Evolutionary conservation across 2,113 vertebrate species (phyloP).

Genomic region (Oryzias melastigma): DNA sequence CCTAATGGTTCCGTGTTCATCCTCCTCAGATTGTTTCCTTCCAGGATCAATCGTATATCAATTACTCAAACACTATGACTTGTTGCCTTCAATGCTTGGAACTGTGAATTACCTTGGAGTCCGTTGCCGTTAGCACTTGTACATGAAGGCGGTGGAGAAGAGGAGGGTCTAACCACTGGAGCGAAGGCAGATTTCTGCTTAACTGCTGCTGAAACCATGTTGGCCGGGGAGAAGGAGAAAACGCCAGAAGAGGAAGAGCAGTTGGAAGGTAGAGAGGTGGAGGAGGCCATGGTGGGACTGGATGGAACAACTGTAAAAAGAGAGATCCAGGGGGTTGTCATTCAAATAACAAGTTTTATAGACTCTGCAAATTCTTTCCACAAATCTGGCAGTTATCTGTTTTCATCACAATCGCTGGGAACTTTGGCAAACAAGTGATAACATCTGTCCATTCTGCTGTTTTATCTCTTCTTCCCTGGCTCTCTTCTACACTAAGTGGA

Average conservation of each 20-base stretch:
- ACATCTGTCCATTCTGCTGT: slow-evolving; percentile 2
- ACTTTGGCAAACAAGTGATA: slow-evolving; percentile 25
- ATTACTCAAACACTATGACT: background rate
- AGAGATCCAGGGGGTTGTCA: background rate
- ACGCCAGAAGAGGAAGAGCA: slow-evolving; percentile 97
- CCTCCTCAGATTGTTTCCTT: too few species aligned
- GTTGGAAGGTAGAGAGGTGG: slow-evolving; percentile 96
- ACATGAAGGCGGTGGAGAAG: slow-evolving; percentile 95
- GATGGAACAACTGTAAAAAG: slow-evolving; percentile 88
- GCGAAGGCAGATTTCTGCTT: slow-evolving; percentile 99
- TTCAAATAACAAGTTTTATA: background rate
- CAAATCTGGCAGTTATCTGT: background rate
- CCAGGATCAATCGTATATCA: too few species aligned
- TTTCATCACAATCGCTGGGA: slow-evolving; percentile 5
- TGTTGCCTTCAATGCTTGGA: slow-evolving; percentile 2
- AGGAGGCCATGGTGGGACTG: slow-evolving; percentile 97
- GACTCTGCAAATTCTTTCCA: background rate
- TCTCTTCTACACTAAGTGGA: slow-evolving; percentile 46
- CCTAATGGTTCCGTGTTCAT: too few species aligned
- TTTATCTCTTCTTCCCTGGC: slow-evolving; percentile 12
- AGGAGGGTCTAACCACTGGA: slow-evolving; percentile 93
- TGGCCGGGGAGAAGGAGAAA: slow-evolving; percentile 99
- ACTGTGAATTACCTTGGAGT: slow-evolving; percentile 88
- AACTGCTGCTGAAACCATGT: slow-evolving; percentile 98
- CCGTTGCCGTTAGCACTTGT: slow-evolving; percentile 96